Conservation (phyloP, 2,113 vertebrate species). For the Cephalopterus ornatus region DNA sequence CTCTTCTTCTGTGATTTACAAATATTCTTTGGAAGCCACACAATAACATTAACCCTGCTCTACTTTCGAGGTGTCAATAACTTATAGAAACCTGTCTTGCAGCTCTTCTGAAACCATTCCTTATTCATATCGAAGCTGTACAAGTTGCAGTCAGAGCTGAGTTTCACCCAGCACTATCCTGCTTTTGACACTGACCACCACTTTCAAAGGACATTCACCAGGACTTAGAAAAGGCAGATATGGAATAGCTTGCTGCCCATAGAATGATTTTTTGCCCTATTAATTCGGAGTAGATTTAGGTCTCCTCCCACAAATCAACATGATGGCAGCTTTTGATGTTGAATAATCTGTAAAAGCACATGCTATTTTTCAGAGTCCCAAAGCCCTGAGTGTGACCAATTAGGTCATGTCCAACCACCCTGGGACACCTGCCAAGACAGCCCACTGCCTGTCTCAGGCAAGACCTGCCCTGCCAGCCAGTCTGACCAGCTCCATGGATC, state of each 20-base stretch:
- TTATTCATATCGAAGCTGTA: not conserved
- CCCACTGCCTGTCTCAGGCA: not conserved
- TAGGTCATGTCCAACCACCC: rapidly evolving
- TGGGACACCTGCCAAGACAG: not conserved
- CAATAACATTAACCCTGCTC: not conserved
- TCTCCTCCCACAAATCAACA: not conserved
- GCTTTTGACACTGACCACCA: not conserved
- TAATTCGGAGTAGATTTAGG: not conserved
- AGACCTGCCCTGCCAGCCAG: not conserved
- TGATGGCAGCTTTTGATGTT: not conserved
- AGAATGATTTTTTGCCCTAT: not conserved
- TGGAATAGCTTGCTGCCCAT: not conserved
- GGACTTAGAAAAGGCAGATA: not conserved
- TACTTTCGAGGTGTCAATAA: not conserved
- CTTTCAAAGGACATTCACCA: not conserved
- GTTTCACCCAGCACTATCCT: not conserved
- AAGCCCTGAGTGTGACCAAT: not conserved
- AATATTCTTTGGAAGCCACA: not conserved
- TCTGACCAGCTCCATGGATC: not conserved
- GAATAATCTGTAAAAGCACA: not conserved
- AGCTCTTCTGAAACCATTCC: not conserved
- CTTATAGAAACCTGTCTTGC: not conserved
- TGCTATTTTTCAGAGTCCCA: not conserved
- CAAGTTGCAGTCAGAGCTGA: not conserved
- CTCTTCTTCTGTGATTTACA: not conserved